These are phyloP conservation scores for Synergus umbraculus DNA, from an alignment of 2,888 invertebrate genomes.

Conservation along the genomic window DNA sequence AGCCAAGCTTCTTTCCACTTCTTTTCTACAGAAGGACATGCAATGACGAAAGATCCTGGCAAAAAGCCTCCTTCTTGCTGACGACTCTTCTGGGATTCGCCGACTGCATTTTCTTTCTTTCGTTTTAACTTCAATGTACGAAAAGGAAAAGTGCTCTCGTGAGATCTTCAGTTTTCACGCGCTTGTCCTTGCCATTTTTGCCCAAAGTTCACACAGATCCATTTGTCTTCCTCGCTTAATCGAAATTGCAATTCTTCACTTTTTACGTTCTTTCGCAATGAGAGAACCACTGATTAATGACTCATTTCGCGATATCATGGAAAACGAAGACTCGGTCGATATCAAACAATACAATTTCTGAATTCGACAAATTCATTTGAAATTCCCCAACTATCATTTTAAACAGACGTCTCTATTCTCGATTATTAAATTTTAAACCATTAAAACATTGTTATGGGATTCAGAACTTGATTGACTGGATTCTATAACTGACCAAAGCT, in stretches of 20 bases:
- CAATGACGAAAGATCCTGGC: constrained; percentile 49
- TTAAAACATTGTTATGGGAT: background rate
- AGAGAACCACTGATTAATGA: background rate
- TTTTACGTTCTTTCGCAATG: background rate
- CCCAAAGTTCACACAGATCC: background rate
- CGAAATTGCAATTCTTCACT: background rate
- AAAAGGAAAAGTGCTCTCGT: constrained; percentile 53
- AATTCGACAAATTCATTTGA: background rate
- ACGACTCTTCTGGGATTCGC: constrained; percentile 57
- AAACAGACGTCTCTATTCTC: too few relatives aligned
- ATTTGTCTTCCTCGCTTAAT: constrained; percentile 19
- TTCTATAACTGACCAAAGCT: background rate
- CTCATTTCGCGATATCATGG: background rate
- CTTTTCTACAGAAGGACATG: background rate
- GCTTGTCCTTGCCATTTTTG: constrained; percentile 50
- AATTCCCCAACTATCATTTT: too few relatives aligned
- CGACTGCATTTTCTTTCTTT: constrained; percentile 52
- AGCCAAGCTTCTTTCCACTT: background rate
- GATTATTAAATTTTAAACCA: background rate
- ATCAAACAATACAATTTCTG: background rate
- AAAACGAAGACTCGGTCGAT: background rate
- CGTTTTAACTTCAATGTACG: constrained; percentile 28
- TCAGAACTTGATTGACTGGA: background rate
- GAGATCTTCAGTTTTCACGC: constrained; percentile 55
- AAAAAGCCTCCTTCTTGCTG: constrained; percentile 44